Conservation (phyloP, 2,888 invertebrate species). For the Troides aeacus region DNA sequence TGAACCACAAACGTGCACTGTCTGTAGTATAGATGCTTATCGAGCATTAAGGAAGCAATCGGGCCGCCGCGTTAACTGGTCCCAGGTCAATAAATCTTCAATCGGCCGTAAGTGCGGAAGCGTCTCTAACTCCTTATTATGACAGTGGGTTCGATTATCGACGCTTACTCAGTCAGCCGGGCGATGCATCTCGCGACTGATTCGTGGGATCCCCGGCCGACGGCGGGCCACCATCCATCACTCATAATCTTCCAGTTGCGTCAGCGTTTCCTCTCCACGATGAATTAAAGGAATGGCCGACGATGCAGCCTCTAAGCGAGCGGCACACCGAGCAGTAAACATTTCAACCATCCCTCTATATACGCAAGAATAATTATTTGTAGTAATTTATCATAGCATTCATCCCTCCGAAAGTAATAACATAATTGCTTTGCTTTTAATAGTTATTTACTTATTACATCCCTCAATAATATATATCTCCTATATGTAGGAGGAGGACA, state of each 20-base stretch:
- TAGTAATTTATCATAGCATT: too few species aligned
- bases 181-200: slow-evolving; percentile 8
- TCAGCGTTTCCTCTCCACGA: slow-evolving; percentile 42
- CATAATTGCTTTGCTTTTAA: too few species aligned
- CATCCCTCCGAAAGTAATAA: too few species aligned
- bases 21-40: background rate
- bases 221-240: slow-evolving; percentile 44
- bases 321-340: slow-evolving; percentile 27
- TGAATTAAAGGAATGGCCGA: slow-evolving; percentile 35
- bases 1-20: too few species aligned
- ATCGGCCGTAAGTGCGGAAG: slow-evolving; percentile 23
- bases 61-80: background rate
- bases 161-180: slow-evolving; percentile 13
- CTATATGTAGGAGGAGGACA: too few species aligned
- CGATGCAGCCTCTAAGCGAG: slow-evolving; percentile 30
- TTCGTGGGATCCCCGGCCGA: slow-evolving; percentile 15
- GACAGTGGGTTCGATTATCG: slow-evolving; percentile 25
- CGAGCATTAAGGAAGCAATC: background rate
- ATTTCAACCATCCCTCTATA: background rate
- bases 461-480: too few species aligned
- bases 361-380: too few species aligned
- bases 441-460: too few species aligned
- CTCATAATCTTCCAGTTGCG: slow-evolving; percentile 45
- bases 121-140: slow-evolving; percentile 22
- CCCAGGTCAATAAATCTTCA: slow-evolving; percentile 22